phyloP scores from a whole-genome alignment of 2,888 invertebrate genomes.

The Neoscelio sp. region DNA sequence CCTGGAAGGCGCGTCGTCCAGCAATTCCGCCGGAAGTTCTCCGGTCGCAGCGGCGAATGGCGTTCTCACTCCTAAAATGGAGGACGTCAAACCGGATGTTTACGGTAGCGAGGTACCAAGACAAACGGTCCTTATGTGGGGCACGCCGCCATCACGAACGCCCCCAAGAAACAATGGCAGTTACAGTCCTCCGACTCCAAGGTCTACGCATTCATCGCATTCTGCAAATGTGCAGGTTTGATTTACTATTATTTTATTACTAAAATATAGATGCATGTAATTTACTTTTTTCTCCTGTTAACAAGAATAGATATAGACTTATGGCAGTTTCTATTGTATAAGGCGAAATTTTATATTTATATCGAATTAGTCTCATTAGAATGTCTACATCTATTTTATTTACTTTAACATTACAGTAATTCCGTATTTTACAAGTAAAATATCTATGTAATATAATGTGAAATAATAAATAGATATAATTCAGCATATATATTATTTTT shows the following conservation, averaged over 20 bases:
- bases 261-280: no score
- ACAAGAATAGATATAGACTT: no score
- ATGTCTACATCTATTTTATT: no score
- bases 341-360: no score
- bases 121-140: constrained; percentile 98
- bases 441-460: no score
- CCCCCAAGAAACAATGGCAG: constrained; percentile 81
- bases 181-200: constrained; percentile 81
- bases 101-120: constrained; percentile 86
- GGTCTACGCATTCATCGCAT: constrained; percentile 79
- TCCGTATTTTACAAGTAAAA: no score
- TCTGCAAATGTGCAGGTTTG: constrained; percentile 74
- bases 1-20: constrained; percentile 84
- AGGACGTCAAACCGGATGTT: constrained; percentile 85
- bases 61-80: constrained; percentile 86
- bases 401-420: no score
- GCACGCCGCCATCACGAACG: constrained; percentile 83
- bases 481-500: no score
- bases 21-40: constrained; percentile 87
- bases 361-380: no score
- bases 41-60: constrained; percentile 85
- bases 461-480: no score
- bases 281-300: no score
- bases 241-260: not conserved
- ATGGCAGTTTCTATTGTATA: no score